These are phyloP conservation scores for Alcis repandata DNA, from an alignment of 2,888 invertebrate species.

Conservation along the genomic window DNA sequence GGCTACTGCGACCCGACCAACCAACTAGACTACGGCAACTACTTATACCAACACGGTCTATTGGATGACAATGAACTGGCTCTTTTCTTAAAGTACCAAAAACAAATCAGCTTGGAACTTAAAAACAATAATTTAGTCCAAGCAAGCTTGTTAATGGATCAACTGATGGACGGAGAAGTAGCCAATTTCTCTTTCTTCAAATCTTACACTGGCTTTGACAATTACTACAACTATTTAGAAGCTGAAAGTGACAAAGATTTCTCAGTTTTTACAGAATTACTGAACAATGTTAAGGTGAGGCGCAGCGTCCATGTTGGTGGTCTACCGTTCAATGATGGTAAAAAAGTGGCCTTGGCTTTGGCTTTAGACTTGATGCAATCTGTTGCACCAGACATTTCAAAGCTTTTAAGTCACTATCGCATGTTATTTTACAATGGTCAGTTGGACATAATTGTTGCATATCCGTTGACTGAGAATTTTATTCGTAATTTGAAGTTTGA, in stretches of 20 bases:
- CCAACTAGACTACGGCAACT: slow-evolving; percentile 81
- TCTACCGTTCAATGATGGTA: slow-evolving; percentile 79
- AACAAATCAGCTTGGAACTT: slow-evolving; percentile 86
- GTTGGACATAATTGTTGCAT: slow-evolving; percentile 89
- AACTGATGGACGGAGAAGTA: slow-evolving; percentile 84
- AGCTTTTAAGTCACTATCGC: slow-evolving; percentile 79
- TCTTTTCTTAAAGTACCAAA: slow-evolving; percentile 87
- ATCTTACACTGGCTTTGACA: slow-evolving; percentile 90
- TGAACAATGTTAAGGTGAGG: slow-evolving; percentile 75
- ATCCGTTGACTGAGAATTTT: slow-evolving; percentile 87
- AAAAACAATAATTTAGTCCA: slow-evolving; percentile 86
- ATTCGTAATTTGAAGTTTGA: slow-evolving; percentile 89
- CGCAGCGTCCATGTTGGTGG: slow-evolving; percentile 88
- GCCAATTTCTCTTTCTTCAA: slow-evolving; percentile 74
- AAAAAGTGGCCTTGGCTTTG: slow-evolving; percentile 81
- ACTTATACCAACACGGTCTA: slow-evolving; percentile 82
- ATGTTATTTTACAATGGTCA: slow-evolving; percentile 89
- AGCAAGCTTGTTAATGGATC: slow-evolving; percentile 90
- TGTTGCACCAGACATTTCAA: slow-evolving; percentile 78
- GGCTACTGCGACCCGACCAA: slow-evolving; percentile 83
- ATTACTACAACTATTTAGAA: slow-evolving; percentile 90
- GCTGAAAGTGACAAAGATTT: slow-evolving; percentile 76
- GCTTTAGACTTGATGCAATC: slow-evolving; percentile 87
- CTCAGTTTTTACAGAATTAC: slow-evolving; percentile 65
- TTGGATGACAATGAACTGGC: slow-evolving; percentile 85